Evolutionary conservation across 35 echinoderm and acorn worm genomes (phyloP).

Genomic region (Diadema setosum): DNA sequence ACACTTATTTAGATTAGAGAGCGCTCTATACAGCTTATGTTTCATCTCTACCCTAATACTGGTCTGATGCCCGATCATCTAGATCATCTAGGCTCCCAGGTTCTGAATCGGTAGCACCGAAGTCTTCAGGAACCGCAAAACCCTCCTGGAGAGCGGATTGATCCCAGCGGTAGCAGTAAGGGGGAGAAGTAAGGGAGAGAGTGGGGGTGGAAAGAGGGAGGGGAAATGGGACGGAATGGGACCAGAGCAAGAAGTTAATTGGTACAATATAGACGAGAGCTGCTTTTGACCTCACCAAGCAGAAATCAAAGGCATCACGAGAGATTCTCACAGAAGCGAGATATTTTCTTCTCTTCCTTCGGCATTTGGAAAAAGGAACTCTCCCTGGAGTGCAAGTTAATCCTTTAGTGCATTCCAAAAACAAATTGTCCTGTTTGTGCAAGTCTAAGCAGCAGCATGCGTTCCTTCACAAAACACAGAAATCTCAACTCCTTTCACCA

Average conservation of each 20-base stretch:
- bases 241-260: neutral
- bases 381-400: too few species aligned
- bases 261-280: neutral
- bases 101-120: constrained; percentile 55
- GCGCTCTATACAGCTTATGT: neutral
- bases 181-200: neutral
- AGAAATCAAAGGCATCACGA: neutral
- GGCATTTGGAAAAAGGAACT: too few species aligned
- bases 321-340: too few species aligned
- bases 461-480: too few species aligned
- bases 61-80: constrained; percentile 7
- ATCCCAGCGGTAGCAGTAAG: neutral
- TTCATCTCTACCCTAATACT: constrained; percentile 5
- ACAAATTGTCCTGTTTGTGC: too few species aligned
- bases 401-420: too few species aligned
- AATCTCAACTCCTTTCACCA: too few species aligned
- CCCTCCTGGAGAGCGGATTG: constrained; percentile 34
- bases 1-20: neutral
- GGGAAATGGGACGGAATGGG: neutral
- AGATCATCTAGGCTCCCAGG: constrained; percentile 47
- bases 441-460: too few species aligned
- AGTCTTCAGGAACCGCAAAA: constrained; percentile 74
- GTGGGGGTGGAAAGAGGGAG: neutral
- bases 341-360: too few species aligned
- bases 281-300: neutral